phyloP scores from a whole-genome alignment of 2,888 invertebrate species.

The Cheilosia urbana region DNA sequence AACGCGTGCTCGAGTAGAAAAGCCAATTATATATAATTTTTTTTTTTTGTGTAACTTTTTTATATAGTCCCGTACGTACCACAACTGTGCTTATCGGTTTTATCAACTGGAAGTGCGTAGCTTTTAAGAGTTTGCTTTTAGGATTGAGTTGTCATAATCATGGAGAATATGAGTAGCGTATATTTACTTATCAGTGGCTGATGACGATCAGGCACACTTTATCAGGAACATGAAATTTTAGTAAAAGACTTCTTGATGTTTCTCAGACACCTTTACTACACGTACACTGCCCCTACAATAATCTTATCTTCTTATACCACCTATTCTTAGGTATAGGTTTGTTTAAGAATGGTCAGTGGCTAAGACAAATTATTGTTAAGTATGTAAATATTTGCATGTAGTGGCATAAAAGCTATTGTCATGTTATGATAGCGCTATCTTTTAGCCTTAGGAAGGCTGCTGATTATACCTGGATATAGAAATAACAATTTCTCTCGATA shows the following conservation, averaged over 20 bases:
- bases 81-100: slow-evolving; percentile 54
- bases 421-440: slow-evolving; percentile 8
- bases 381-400: slow-evolving; percentile 35
- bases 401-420: slow-evolving; percentile 1
- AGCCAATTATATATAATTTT: slow-evolving; percentile 12
- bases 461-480: neutral
- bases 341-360: slow-evolving; percentile 16
- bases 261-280: neutral
- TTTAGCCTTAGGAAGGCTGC: neutral
- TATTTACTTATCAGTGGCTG: neutral
- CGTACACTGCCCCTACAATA: neutral
- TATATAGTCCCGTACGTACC: neutral
- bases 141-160: slow-evolving; percentile 14
- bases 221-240: no score
- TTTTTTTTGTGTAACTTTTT: slow-evolving; percentile 26
- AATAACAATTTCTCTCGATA: slow-evolving; percentile 2
- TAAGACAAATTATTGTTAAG: slow-evolving; percentile 20
- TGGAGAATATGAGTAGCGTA: neutral
- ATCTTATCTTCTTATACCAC: slow-evolving; percentile 8
- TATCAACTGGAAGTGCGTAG: slow-evolving; percentile 47
- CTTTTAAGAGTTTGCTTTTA: slow-evolving; percentile 16
- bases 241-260: no score
- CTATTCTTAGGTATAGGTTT: slow-evolving; percentile 8
- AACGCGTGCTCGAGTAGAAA: slow-evolving; percentile 19
- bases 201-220: neutral